Evolutionary conservation across 2,113 vertebrate species (phyloP).

Genomic region (Paraplagusia blochii): DNA sequence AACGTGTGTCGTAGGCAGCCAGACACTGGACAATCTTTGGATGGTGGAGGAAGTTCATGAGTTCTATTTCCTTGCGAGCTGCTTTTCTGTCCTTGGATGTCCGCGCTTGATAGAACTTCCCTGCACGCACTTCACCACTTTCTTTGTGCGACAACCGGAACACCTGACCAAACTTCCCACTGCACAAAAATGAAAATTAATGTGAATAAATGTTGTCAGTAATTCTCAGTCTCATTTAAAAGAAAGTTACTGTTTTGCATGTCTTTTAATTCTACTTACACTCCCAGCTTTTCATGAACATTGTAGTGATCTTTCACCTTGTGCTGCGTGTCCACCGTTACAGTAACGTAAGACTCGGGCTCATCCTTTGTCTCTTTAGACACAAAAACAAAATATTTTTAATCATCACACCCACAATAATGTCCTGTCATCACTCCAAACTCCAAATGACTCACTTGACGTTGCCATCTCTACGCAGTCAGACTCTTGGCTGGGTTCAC

Average conservation of each 20-base stretch:
- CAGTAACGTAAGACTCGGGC: conserved; percentile 19
- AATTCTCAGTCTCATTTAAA: too few species aligned
- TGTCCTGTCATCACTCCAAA: not conserved
- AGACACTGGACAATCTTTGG: conserved; percentile 82
- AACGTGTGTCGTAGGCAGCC: conserved; percentile 75
- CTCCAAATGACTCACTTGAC: conserved; percentile 47
- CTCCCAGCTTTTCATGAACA: conserved; percentile 81
- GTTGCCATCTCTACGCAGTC: conserved; percentile 65
- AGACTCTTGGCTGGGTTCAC: conserved; percentile 74
- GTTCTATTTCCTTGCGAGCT: conserved; percentile 76
- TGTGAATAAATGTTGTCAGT: too few species aligned
- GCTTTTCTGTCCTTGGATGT: conserved; percentile 68
- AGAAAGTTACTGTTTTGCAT: too few species aligned
- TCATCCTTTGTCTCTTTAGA: conserved; percentile 57
- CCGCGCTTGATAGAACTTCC: conserved; percentile 79
- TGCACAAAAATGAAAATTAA: conserved; percentile 31
- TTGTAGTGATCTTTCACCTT: conserved; percentile 75
- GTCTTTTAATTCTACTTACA: conserved; percentile 69
- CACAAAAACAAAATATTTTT: conserved; percentile 1
- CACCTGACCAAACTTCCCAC: conserved; percentile 84
- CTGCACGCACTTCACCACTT: conserved; percentile 73
- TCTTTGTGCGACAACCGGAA: conserved; percentile 79
- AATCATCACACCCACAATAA: too few species aligned
- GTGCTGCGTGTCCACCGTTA: conserved; percentile 72
- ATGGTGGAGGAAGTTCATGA: conserved; percentile 85